Base-by-base conservation (phyloP, 2,888 invertebrate species). In the Drosophila robusta region DNA sequence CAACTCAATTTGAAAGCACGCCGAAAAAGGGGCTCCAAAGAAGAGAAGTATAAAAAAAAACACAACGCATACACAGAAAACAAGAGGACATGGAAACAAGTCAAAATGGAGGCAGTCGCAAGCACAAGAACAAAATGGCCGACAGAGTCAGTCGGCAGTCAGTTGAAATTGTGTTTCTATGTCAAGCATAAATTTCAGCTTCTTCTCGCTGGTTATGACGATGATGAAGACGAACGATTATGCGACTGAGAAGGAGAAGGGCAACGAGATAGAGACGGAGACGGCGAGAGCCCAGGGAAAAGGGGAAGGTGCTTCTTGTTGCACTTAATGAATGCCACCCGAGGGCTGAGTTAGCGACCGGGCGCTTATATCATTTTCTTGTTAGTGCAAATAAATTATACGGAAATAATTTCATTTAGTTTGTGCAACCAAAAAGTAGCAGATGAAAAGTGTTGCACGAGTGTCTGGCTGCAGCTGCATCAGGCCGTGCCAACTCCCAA, bases 401-500 rank as follows among this genome's bases (percentile, higher is more conserved):
- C 87, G 83, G 87, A 83, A 83, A 83, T 83, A 77, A 88, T 88
- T 88, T 80, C 89, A 83, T 83, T 88, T 83, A 87, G 78, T 78
- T 81, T 55, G 68, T 64, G 79, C 67, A 70, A 55, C 69, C 69
- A 51, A 47, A 55, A 64, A 55, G 38, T 60, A 49, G 68, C 57
- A 70, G 52, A 69, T 49, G 55, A 51, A 54, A 55, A 57, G 52
- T 49, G 58, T 55, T 57, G 8, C 29, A 66, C 73, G 56, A 70
- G 65, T 62, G 62, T 29, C 29, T 29, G 29, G 9, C 29, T 29
- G 29, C 26, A 26, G 26, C 1, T 8, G 26, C 29, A 29, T 29
- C 8, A 8, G 26, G 26, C 2, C 8, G 1, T 0, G 26, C 1
- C 26, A 29, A 29, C 7, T n/a, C n/a, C n/a, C n/a, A n/a, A n/a